These are phyloP conservation scores for Dynastes hyllus DNA, from an alignment of 2,888 invertebrate species.

Conservation along the genomic window DNA sequence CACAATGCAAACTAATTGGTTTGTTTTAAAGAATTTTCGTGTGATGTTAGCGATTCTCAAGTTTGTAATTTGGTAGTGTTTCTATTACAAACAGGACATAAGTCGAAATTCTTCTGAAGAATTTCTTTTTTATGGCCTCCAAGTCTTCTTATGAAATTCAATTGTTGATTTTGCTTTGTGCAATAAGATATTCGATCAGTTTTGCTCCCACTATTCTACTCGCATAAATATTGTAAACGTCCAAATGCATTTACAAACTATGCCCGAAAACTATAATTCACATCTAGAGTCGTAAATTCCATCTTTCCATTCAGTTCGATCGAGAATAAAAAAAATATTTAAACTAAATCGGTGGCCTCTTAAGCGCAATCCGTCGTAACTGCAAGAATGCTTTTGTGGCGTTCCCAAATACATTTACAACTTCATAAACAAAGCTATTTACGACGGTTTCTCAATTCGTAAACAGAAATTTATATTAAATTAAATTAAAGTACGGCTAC, in stretches of 20 bases:
- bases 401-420: slow-evolving; percentile 18
- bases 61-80: slow-evolving; percentile 58
- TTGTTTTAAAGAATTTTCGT: too few relatives aligned
- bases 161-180: slow-evolving; percentile 58
- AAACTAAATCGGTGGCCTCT: background rate
- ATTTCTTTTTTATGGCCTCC: slow-evolving; percentile 69
- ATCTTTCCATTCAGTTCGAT: too few relatives aligned
- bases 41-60: too few relatives aligned
- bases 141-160: slow-evolving; percentile 68
- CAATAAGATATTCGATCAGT: too few relatives aligned
- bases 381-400: slow-evolving; percentile 21
- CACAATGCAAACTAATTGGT: too few relatives aligned
- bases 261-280: too few relatives aligned
- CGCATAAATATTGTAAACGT: too few relatives aligned
- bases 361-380: background rate
- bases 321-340: too few relatives aligned
- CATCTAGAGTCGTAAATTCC: too few relatives aligned
- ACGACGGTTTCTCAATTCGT: slow-evolving; percentile 22
- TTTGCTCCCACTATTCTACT: too few relatives aligned
- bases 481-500: slow-evolving; percentile 5
- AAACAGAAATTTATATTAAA: slow-evolving; percentile 20
- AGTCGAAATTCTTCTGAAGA: slow-evolving; percentile 70
- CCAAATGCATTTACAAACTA: too few relatives aligned
- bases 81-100: slow-evolving; percentile 66
- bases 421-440: slow-evolving; percentile 28